Conservation (phyloP, 2,113 vertebrate genomes). For the Eretmochelys imbricata region DNA sequence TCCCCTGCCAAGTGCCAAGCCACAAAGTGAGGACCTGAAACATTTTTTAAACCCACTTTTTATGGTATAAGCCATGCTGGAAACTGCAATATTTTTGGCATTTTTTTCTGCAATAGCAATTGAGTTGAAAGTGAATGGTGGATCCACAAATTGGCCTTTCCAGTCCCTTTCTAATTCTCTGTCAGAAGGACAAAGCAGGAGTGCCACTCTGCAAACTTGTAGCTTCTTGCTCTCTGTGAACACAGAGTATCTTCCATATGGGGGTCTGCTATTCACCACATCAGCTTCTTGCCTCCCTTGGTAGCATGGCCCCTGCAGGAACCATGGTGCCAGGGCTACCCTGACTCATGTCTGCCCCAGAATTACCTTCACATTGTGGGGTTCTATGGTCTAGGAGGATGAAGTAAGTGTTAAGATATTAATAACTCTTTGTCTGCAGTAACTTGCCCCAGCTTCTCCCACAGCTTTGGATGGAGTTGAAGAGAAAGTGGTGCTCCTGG, state of each 20-base stretch:
- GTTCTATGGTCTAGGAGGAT: not conserved
- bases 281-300: not conserved
- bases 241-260: not conserved
- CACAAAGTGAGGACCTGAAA: not conserved
- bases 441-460: conserved; percentile 2
- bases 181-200: not conserved
- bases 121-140: not conserved
- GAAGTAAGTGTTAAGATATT: not conserved
- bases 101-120: not conserved
- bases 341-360: conserved; percentile 11
- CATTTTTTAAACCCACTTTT: not conserved
- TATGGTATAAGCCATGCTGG: not conserved
- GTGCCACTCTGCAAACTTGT: not conserved
- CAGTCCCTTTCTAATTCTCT: not conserved
- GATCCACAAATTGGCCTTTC: not conserved
- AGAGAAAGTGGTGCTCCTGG: conserved; percentile 7
- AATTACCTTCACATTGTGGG: conserved; percentile 3
- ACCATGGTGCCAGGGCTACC: not conserved
- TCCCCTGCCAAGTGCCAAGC: not conserved
- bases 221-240: not conserved
- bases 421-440: not conserved
- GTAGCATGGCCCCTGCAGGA: not conserved
- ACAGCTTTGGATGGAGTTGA: not conserved
- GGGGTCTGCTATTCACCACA: not conserved
- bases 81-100: not conserved